A percentile compares a stretch with the other conserved stretches of the same genome.
These are phyloP conservation scores for Amphiura filiformis DNA, from an alignment of 35 echinoderm and acorn worm genomes.

Conservation along the genomic window DNA sequence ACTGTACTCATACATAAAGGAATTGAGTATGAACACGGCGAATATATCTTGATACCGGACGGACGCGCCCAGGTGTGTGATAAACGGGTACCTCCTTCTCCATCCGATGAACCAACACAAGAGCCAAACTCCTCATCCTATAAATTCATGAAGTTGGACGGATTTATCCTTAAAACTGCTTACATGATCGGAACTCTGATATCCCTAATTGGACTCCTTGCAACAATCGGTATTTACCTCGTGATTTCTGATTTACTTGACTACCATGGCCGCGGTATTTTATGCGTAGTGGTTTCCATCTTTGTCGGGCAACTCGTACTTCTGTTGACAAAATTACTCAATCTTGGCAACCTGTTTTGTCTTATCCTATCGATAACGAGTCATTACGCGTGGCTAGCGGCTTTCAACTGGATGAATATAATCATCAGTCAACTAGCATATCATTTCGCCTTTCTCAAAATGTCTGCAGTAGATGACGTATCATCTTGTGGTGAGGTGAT, in stretches of 20 bases:
- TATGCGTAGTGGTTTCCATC: not conserved
- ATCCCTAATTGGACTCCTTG: not conserved
- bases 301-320: not conserved
- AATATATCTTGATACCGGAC: not conserved
- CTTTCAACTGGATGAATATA: not conserved
- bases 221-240: not conserved
- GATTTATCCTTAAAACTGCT: not conserved
- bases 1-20: not conserved
- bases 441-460: not conserved
- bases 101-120: not conserved
- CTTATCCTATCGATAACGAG: not conserved
- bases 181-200: not conserved
- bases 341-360: not conserved
- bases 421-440: not conserved
- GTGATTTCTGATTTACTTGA: not conserved
- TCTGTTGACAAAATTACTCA: not conserved
- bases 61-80: not conserved
- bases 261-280: not conserved
- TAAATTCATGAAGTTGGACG: not conserved
- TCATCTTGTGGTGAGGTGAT: not conserved
- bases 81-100: too few species aligned
- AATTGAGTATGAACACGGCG: not conserved
- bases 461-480: not conserved
- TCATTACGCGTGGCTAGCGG: not conserved
- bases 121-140: not conserved